Base-by-base conservation (phyloP, 2,888 invertebrate genomes). In the Ganaspis brasiliensis region DNA sequence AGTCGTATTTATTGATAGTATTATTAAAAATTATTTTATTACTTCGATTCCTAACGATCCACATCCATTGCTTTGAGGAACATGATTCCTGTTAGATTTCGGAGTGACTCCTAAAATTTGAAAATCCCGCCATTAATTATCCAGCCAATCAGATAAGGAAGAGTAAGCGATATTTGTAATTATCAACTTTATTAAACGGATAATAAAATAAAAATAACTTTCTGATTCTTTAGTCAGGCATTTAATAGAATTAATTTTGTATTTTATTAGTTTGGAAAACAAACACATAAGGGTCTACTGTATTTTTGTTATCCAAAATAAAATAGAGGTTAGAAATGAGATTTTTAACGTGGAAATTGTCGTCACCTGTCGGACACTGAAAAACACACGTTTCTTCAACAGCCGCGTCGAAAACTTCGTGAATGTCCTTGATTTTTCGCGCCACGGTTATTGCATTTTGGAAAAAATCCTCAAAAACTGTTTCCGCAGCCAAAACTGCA, bases 351-450 rank as follows among this genome's bases (percentile, higher is more conserved):
- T 57, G 40, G 19, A 31, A 19, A 77, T 16, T 35, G n/a, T 92
- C n/a, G n/a, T n/a, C n/a, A 96, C 97, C 95, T 90, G 93, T 94
- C 26, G 96, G 95, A 89, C 97, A 97, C 75, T 93, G 93, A 91
- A 94, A 97, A 76, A 95, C 90, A 86, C 97, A 97, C 76, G 96
- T 94, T 90, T 97, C 97, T 86, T 97, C 97, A 1, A 97, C 95
- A 16, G 97, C 97, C 2, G 96, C 96, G 91, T 97, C 96, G 85
- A 97, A 95, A 5, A 97, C 94, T 85, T 97, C 96, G 86, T 97
- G 95, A 71, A 97, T 93, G 14, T 94, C 94, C 85, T 94, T 94
- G 85, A 97, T 95, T 88, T 95, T 96, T 86, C 94, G 94, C 9
- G 95, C 96, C 8, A 96, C 94, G 21, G 95, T 94, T 77, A 96